A percentile compares a stretch with the other conserved stretches of the same genome.
Evolutionary conservation across 1,140 invertebrate genomes (phyloP).

Genomic region (Helicoverpa armigera): DNA sequence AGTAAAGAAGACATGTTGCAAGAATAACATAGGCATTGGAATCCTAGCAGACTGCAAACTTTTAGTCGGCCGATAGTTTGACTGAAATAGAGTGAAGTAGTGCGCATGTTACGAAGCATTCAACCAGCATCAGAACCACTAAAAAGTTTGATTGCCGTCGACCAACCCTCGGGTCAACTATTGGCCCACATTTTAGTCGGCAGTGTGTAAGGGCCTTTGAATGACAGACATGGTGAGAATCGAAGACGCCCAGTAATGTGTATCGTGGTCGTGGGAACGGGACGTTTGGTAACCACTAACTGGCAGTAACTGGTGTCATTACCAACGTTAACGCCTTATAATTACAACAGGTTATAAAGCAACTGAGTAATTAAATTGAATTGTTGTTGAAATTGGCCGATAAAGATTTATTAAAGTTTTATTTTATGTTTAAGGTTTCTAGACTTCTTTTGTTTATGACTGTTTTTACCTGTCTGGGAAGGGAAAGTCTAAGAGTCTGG

Average conservation of each 20-base stretch:
- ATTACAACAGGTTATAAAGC: not conserved
- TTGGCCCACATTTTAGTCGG: too few species aligned
- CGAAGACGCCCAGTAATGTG: constrained; percentile 21
- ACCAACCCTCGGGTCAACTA: too few species aligned
- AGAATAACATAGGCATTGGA: not conserved
- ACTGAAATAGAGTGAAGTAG: not conserved
- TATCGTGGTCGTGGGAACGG: constrained; percentile 36
- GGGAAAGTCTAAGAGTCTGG: too few species aligned
- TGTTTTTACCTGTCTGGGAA: too few species aligned
- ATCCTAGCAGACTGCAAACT: too few species aligned
- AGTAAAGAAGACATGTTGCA: not conserved
- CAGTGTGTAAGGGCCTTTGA: not conserved
- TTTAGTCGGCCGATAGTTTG: too few species aligned
- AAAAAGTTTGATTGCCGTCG: too few species aligned
- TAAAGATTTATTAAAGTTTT: not conserved
- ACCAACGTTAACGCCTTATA: not conserved
- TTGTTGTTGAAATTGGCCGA: not conserved
- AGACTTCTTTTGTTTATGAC: not conserved
- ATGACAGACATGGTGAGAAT: constrained; percentile 12
- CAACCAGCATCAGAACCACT: too few species aligned
- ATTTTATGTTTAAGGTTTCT: not conserved
- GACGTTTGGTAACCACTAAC: constrained; percentile 24
- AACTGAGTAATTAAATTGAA: not conserved
- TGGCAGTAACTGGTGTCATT: not conserved
- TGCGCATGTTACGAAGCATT: not conserved